Evolutionary conservation across 2,888 invertebrate species (phyloP).

Genomic region (Torymus auratus): DNA sequence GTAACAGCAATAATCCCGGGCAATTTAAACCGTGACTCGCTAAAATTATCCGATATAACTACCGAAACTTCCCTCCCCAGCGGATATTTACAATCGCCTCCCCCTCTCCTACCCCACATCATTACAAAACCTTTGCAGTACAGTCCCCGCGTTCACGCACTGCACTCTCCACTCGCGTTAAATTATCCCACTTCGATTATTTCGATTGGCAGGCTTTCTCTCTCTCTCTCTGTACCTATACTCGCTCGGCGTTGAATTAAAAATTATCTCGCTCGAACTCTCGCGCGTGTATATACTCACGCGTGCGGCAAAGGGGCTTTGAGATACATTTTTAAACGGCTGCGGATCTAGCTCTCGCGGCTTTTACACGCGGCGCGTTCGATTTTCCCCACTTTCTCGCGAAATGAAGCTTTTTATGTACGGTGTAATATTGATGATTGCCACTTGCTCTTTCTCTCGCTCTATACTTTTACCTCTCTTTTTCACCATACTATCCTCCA

Average conservation of each 20-base stretch:
- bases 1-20: too few relatives aligned
- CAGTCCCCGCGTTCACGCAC: neutral
- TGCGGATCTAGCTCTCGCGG: neutral
- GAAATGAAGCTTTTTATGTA: conserved; percentile 4
- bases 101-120: too few relatives aligned
- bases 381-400: neutral
- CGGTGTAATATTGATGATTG: conserved; percentile 15
- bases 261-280: conserved; percentile 17
- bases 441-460: neutral
- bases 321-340: conserved; percentile 16
- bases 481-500: too few relatives aligned
- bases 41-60: too few relatives aligned
- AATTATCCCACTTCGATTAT: conserved; percentile 43
- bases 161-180: conserved; percentile 19
- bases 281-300: neutral
- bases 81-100: too few relatives aligned
- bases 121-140: too few relatives aligned
- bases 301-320: neutral
- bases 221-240: too few relatives aligned
- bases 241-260: conserved; percentile 30
- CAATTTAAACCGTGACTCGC: too few relatives aligned
- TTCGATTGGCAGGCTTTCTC: conserved; percentile 12
- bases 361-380: conserved; percentile 5
- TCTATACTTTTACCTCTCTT: too few relatives aligned
- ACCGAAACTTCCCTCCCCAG: too few relatives aligned